phyloP scores from a whole-genome alignment of 1,140 invertebrate species.

The Cheumatopsyche charites region DNA sequence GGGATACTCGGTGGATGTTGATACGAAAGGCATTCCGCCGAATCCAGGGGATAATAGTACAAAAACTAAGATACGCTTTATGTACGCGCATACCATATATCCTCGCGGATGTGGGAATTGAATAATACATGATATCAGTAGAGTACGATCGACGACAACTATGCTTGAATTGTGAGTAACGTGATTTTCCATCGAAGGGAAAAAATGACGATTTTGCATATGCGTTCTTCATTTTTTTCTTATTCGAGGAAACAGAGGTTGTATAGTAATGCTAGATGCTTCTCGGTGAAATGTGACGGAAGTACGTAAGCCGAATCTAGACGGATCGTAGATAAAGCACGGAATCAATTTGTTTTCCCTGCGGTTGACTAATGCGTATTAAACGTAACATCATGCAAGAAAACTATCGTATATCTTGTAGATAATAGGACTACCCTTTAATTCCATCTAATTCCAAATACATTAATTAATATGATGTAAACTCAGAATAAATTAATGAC shows the following conservation, averaged over 20 bases:
- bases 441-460: too few species aligned
- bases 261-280: too few species aligned
- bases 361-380: neutral
- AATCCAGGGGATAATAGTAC: conserved; percentile 18
- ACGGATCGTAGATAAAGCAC: conserved; percentile 40
- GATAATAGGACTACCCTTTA: too few species aligned
- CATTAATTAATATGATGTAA: too few species aligned
- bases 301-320: neutral
- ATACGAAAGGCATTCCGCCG: neutral
- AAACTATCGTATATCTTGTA: too few species aligned
- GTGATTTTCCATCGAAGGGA: too few species aligned
- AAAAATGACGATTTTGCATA: too few species aligned
- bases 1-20: neutral
- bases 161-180: neutral
- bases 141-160: conserved; percentile 3
- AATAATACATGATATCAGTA: conserved; percentile 18
- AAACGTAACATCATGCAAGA: too few species aligned
- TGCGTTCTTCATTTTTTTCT: too few species aligned
- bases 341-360: conserved; percentile 40
- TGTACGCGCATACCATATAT: conserved; percentile 5
- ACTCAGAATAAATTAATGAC: too few species aligned
- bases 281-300: conserved; percentile 5
- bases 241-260: too few species aligned
- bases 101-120: conserved; percentile 13
- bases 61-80: conserved; percentile 20